Conservation (phyloP, 2,797 vertebrate genomes). For the Pogonophryne albipinna region DNA sequence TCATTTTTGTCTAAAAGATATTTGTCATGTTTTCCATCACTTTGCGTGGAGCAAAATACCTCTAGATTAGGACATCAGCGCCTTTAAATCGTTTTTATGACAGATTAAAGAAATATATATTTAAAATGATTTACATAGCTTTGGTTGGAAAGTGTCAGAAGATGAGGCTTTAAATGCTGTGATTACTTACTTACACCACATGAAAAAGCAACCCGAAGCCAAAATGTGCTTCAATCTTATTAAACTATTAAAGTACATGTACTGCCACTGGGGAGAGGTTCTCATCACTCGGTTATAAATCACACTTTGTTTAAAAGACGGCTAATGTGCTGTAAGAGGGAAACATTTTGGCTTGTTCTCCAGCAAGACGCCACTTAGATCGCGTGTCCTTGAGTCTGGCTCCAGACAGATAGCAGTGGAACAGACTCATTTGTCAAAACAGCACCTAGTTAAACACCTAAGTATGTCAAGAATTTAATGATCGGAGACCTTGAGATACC, state of each 20-base stretch:
- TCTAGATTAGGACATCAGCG: conserved; percentile 17
- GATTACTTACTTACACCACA: background rate
- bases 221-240: background rate
- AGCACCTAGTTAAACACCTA: conserved; percentile 35
- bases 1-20: conserved; percentile 39
- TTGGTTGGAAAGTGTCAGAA: conserved; percentile 22
- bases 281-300: conserved; percentile 7
- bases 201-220: background rate
- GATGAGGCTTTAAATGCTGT: conserved; percentile 12
- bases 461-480: conserved; percentile 45
- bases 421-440: conserved; percentile 53
- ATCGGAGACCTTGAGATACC: conserved; percentile 9
- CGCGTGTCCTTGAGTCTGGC: conserved; percentile 23
- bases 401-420: conserved; percentile 38
- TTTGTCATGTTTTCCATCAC: conserved; percentile 29
- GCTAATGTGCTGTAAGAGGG: conserved; percentile 14
- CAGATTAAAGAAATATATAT: conserved; percentile 24
- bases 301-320: conserved; percentile 14
- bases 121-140: conserved; percentile 25
- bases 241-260: background rate
- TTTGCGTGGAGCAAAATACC: conserved; percentile 32
- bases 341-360: conserved; percentile 41
- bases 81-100: conserved; percentile 43
- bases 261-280: background rate
- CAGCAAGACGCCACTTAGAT: conserved; percentile 33